Percentiles rank a stretch among this genome's conserved stretches.
Conservation (phyloP, 37 sponge, comb jelly and placozoan genomes). For the Lycopodina hypogea region DNA sequence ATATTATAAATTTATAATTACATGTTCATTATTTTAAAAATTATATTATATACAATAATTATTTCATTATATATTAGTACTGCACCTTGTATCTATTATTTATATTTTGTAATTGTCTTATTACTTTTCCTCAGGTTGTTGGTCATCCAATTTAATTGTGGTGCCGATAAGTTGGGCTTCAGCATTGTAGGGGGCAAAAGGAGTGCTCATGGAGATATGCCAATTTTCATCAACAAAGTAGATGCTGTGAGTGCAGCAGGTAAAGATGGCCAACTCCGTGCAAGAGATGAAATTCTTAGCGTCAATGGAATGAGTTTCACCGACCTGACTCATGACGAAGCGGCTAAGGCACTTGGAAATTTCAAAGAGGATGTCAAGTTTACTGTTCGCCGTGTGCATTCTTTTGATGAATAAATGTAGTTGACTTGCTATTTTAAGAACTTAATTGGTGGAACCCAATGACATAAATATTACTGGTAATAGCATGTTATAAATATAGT, state of each 20-base stretch:
- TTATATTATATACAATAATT: too few species aligned
- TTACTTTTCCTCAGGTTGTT: slow-evolving; percentile 24
- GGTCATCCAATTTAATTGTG: slow-evolving; percentile 50
- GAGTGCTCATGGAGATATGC: slow-evolving; percentile 65
- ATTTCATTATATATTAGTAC: too few species aligned
- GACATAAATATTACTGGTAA: too few species aligned
- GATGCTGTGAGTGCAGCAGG: slow-evolving; percentile 68
- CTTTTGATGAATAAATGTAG: too few species aligned
- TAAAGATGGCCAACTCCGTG: slow-evolving; percentile 43
- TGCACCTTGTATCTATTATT: too few species aligned
- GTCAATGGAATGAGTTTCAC: slow-evolving; percentile 75
- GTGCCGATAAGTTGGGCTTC: slow-evolving; percentile 75
- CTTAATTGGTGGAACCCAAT: too few species aligned
- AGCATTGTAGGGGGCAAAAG: slow-evolving; percentile 81
- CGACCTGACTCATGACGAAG: slow-evolving; percentile 64
- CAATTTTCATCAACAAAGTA: slow-evolving; percentile 71
- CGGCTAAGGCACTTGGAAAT: slow-evolving; percentile 61
- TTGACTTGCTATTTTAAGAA: too few species aligned
- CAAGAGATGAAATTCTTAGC: slow-evolving; percentile 63
- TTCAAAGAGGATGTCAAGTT: slow-evolving; percentile 53
- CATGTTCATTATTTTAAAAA: too few species aligned
- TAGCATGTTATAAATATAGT: too few species aligned
- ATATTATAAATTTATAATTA: too few species aligned
- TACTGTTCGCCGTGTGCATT: background rate
- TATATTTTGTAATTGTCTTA: too few species aligned